These are phyloP conservation scores for Actias luna DNA, from an alignment of 2,888 invertebrate genomes.

Conservation along the genomic window DNA sequence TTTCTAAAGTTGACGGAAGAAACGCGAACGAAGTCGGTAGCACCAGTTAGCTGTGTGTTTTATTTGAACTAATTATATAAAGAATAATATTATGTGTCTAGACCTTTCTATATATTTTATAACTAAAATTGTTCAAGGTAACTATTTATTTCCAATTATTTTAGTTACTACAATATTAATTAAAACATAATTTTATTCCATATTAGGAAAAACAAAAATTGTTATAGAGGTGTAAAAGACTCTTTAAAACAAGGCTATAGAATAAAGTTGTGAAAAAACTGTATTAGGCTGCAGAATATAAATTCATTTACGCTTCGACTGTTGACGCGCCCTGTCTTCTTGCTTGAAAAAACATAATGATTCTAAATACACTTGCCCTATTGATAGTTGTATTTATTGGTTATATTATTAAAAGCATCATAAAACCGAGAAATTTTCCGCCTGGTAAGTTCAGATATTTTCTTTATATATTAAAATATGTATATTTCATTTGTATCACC, in stretches of 20 bases:
- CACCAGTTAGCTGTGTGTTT: too few species aligned
- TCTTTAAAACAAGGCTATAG: neutral
- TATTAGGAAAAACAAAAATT: too few species aligned
- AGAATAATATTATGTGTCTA: too few species aligned
- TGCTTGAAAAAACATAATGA: conserved; percentile 19
- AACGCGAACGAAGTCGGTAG: too few species aligned
- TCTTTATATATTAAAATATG: neutral
- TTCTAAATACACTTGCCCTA: conserved; percentile 21
- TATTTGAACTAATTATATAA: too few species aligned
- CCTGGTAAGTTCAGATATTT: conserved; percentile 27
- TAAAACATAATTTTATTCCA: too few species aligned
- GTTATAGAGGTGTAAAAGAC: neutral
- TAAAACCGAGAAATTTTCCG: conserved; percentile 32
- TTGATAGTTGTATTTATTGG: conserved; percentile 22
- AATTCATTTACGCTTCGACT: conserved; percentile 6
- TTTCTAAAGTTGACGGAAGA: too few species aligned
- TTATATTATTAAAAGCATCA: conserved; percentile 26
- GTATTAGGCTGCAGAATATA: neutral
- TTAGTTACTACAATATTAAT: too few species aligned
- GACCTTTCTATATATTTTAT: too few species aligned
- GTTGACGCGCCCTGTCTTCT: conserved; percentile 9
- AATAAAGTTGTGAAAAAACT: neutral
- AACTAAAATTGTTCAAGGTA: too few species aligned
- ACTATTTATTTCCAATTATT: too few species aligned
- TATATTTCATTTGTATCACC: neutral